phyloP scores from a whole-genome alignment of 2,113 vertebrate species.

The Hypanus sabinus region DNA sequence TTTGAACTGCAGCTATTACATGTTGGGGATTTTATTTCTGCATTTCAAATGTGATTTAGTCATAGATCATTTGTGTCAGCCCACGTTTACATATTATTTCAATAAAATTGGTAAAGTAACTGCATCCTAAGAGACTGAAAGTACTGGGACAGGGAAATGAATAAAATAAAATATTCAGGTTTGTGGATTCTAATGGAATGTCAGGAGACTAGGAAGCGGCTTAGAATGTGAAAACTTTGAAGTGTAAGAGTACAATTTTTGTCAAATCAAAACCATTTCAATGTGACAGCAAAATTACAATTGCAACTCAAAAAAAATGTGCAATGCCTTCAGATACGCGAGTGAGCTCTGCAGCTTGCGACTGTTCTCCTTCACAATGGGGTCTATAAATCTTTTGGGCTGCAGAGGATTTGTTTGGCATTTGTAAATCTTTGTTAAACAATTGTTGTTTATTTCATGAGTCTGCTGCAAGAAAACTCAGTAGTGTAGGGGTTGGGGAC shows the following conservation, averaged over 20 bases:
- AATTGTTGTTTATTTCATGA: too few species aligned
- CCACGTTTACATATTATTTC: background rate
- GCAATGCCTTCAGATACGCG: background rate
- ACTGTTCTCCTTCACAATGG: background rate
- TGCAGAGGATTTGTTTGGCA: too few species aligned
- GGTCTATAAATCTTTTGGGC: too few species aligned
- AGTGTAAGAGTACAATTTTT: background rate
- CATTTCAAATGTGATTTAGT: background rate
- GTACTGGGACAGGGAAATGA: background rate
- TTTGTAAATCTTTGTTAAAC: too few species aligned
- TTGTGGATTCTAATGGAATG: background rate
- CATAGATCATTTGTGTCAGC: background rate
- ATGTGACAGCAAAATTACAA: background rate
- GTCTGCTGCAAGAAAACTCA: too few species aligned
- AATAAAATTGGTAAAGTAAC: background rate
- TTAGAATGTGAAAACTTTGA: background rate
- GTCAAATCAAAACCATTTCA: background rate
- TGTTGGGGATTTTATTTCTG: background rate
- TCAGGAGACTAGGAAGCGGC: background rate
- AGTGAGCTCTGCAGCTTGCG: background rate
- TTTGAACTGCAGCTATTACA: background rate
- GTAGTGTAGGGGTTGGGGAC: too few species aligned
- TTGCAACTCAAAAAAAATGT: background rate
- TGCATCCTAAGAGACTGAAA: background rate
- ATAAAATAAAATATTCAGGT: constrained; percentile 1